Evolutionary conservation across 2,888 invertebrate species (phyloP).

Genomic region (Zygaena filipendulae): DNA sequence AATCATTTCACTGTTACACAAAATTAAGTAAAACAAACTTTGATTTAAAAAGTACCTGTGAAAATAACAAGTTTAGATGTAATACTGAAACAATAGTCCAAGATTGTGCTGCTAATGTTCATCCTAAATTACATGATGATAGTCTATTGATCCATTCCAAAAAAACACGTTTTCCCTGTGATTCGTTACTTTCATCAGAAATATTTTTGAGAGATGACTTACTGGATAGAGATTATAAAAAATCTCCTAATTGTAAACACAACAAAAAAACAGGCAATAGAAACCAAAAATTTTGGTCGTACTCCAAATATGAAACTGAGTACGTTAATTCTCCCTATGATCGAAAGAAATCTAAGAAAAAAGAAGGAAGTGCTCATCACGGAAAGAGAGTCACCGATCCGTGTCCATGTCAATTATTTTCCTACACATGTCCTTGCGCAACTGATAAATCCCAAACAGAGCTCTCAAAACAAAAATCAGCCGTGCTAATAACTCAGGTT

Average conservation of each 20-base stretch:
- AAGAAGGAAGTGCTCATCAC: conserved; percentile 18
- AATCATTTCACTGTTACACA: conserved; percentile 37
- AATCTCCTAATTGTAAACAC: conserved; percentile 13
- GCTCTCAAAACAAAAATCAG: conserved; percentile 19
- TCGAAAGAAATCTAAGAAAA: conserved; percentile 31
- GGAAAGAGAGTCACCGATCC: conserved; percentile 35
- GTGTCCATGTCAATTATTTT: conserved; percentile 49
- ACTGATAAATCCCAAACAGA: conserved; percentile 20
- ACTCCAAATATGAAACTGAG: conserved; percentile 40
- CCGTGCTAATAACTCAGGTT: conserved; percentile 8
- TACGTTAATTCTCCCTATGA: conserved; percentile 32
- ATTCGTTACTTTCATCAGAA: conserved; percentile 32
- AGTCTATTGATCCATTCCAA: no score
- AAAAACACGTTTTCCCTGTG: no score
- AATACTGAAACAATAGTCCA: conserved; percentile 35
- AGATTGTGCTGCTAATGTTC: conserved; percentile 36
- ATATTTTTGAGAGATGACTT: conserved; percentile 33
- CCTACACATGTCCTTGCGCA: conserved; percentile 42
- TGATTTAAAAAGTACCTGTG: no score
- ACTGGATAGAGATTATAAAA: conserved; percentile 16
- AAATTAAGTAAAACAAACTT: conserved; percentile 26
- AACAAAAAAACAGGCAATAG: conserved; percentile 23
- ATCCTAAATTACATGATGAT: conserved; percentile 28
- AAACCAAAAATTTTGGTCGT: conserved; percentile 42
- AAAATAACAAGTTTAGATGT: conserved; percentile 20